These are phyloP conservation scores for Morbakka virulenta DNA, from an alignment of 30 jellyfish, hydroid and myxozoan genomes.

Conservation along the genomic window DNA sequence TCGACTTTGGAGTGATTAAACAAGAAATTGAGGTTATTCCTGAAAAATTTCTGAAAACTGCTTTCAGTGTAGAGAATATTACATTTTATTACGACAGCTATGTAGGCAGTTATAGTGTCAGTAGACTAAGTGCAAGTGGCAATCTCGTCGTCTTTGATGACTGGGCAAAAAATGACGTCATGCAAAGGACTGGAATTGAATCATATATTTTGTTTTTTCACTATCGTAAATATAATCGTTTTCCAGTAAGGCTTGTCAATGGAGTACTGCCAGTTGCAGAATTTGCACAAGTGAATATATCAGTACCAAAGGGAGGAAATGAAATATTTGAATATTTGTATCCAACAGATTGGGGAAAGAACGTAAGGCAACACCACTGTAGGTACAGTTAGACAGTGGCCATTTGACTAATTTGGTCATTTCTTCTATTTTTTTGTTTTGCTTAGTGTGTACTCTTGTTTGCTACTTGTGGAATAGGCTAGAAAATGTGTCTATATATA, in stretches of 20 bases:
- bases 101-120: slow-evolving; percentile 68
- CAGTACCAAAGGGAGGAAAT: slow-evolving; percentile 77
- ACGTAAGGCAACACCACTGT: too few relatives aligned
- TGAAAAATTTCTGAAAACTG: slow-evolving; percentile 37
- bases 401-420: too few relatives aligned
- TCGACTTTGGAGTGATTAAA: slow-evolving; percentile 57
- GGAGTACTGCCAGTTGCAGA: slow-evolving; percentile 51
- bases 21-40: slow-evolving; percentile 44
- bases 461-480: too few relatives aligned
- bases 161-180: slow-evolving; percentile 25
- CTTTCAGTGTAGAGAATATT: slow-evolving; percentile 29
- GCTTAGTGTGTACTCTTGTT: too few relatives aligned
- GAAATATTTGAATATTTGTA: slow-evolving; percentile 70
- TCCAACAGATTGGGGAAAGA: slow-evolving; percentile 76
- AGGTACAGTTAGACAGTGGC: too few relatives aligned
- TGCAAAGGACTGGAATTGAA: slow-evolving; percentile 79
- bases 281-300: slow-evolving; percentile 62
- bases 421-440: too few relatives aligned
- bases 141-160: slow-evolving; percentile 66
- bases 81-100: slow-evolving; percentile 57
- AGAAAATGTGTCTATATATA: too few relatives aligned
- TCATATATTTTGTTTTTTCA: slow-evolving; percentile 76
- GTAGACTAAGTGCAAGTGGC: slow-evolving; percentile 49
- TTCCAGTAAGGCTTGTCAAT: slow-evolving; percentile 58
- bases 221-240: slow-evolving; percentile 70